phyloP scores from a whole-genome alignment of 1,140 invertebrate genomes.

The Akabosia matsudoensis region DNA sequence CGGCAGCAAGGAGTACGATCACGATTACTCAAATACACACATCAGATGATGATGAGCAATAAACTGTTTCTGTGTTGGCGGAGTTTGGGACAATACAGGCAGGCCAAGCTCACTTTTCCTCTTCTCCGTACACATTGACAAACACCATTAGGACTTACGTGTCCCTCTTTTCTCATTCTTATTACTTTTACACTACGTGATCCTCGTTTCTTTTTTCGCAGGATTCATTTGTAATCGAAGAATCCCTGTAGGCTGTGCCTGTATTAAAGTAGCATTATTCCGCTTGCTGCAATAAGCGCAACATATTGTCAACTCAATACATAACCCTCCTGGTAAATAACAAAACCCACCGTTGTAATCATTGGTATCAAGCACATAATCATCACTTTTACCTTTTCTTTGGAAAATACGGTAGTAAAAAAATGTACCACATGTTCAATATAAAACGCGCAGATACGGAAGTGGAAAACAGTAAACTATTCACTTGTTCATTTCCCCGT shows the following conservation, averaged over 20 bases:
- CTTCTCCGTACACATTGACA: not conserved
- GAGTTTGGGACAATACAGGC: not conserved
- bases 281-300: not conserved
- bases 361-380: not conserved
- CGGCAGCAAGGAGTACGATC: not conserved
- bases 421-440: too few species aligned
- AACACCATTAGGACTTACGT: not conserved
- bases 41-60: conserved; percentile 19
- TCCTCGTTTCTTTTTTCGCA: not conserved
- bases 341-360: not conserved
- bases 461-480: not conserved
- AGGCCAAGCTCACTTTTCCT: not conserved
- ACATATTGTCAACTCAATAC: not conserved
- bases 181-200: conserved; percentile 17
- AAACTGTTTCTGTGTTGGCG: not conserved
- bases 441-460: not conserved
- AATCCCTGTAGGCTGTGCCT: conserved; percentile 11
- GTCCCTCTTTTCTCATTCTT: not conserved
- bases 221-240: conserved; percentile 12
- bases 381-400: conserved; percentile 5
- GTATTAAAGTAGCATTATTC: conserved; percentile 1
- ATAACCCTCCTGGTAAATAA: not conserved
- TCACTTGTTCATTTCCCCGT: not conserved
- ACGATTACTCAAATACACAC: not conserved
- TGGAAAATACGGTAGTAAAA: not conserved